These are phyloP conservation scores for Rosalia funebris DNA, from an alignment of 2,888 invertebrate genomes.

Conservation along the genomic window DNA sequence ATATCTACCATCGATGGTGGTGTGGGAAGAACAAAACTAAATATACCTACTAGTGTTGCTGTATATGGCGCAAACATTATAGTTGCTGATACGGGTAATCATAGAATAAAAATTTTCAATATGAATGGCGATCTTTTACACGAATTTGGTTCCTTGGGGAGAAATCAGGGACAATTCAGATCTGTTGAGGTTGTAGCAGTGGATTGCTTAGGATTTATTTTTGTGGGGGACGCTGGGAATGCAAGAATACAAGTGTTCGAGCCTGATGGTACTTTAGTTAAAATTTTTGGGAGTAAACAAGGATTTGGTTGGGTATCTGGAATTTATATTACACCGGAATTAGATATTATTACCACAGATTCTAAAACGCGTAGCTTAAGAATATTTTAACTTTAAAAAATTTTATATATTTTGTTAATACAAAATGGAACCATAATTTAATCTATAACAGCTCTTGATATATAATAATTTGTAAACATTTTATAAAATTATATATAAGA, in stretches of 20 bases:
- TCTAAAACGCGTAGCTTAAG: slow-evolving; percentile 67
- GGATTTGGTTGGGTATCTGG: slow-evolving; percentile 77
- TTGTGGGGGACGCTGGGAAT: slow-evolving; percentile 84
- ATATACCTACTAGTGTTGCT: slow-evolving; percentile 78
- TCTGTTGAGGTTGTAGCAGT: slow-evolving; percentile 79
- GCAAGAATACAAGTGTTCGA: slow-evolving; percentile 77
- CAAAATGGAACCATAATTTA: too few relatives aligned
- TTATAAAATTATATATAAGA: too few relatives aligned
- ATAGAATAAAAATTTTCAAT: slow-evolving; percentile 68
- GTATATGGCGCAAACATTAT: slow-evolving; percentile 66
- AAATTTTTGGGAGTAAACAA: slow-evolving; percentile 71
- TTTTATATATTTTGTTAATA: too few relatives aligned
- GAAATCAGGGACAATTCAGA: slow-evolving; percentile 75
- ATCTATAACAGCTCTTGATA: too few relatives aligned
- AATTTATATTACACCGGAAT: slow-evolving; percentile 69
- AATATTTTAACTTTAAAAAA: slow-evolving; percentile 61
- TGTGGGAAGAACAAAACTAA: slow-evolving; percentile 67
- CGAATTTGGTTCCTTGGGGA: slow-evolving; percentile 75
- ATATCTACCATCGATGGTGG: slow-evolving; percentile 51
- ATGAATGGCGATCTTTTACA: slow-evolving; percentile 68
- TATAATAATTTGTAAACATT: too few relatives aligned
- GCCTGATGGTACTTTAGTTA: slow-evolving; percentile 74
- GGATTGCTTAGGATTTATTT: slow-evolving; percentile 77
- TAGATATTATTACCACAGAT: slow-evolving; percentile 73
- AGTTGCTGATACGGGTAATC: slow-evolving; percentile 78